These are phyloP conservation scores for Liparis tanakae DNA, from an alignment of 2,797 vertebrate genomes.

Conservation along the genomic window DNA sequence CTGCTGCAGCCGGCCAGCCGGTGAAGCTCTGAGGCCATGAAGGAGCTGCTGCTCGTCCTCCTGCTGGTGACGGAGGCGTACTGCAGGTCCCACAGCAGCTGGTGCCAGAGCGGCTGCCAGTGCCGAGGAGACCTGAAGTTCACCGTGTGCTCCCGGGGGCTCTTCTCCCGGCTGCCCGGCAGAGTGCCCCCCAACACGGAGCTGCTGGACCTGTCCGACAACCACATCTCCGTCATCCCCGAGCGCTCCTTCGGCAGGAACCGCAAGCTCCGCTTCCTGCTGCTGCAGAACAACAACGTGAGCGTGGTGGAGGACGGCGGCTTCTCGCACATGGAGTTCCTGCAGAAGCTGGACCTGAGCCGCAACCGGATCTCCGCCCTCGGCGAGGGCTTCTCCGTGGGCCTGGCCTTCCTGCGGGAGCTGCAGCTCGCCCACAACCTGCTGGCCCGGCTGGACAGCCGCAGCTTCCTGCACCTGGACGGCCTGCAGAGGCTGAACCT, in stretches of 20 bases:
- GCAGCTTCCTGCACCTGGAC: slow-evolving; percentile 81
- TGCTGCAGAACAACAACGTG: slow-evolving; percentile 84
- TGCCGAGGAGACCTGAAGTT: slow-evolving; percentile 77
- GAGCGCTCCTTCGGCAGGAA: slow-evolving; percentile 57
- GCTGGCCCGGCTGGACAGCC: slow-evolving; percentile 70
- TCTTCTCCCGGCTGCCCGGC: slow-evolving; percentile 63
- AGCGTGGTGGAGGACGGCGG: slow-evolving; percentile 67
- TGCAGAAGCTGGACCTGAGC: slow-evolving; percentile 85
- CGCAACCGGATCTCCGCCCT: slow-evolving; percentile 80
- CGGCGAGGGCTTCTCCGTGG: slow-evolving; percentile 77
- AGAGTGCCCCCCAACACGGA: slow-evolving; percentile 76
- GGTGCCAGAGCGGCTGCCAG: slow-evolving; percentile 69
- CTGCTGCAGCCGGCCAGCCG: not conserved
- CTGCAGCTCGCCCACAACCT: slow-evolving; percentile 82
- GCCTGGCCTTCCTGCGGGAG: slow-evolving; percentile 78
- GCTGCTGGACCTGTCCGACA: slow-evolving; percentile 83
- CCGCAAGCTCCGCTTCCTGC: slow-evolving; percentile 79
- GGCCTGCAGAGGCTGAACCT: slow-evolving; percentile 82
- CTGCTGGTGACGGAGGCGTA: slow-evolving; percentile 26
- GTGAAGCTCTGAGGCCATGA: slow-evolving; percentile 45
- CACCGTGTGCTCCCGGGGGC: slow-evolving; percentile 78
- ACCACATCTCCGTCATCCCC: slow-evolving; percentile 76
- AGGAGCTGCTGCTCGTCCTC: slow-evolving; percentile 57
- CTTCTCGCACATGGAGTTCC: slow-evolving; percentile 80
- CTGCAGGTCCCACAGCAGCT: slow-evolving; percentile 40